Evolutionary conservation across 2,113 vertebrate species (phyloP).

Genomic region (Ellobius talpinus): DNA sequence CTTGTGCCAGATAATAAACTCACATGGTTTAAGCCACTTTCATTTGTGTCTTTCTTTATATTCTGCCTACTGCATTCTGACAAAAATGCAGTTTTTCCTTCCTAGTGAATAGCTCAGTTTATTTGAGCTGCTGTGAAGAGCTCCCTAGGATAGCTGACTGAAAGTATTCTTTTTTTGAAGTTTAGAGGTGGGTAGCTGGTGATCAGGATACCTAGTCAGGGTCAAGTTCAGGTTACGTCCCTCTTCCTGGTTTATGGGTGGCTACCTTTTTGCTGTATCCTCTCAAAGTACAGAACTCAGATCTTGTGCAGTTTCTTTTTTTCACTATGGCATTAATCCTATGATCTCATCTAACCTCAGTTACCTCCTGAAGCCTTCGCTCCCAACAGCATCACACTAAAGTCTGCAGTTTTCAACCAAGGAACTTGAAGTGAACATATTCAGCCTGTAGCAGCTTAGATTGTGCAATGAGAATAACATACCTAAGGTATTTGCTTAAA

Average conservation of each 20-base stretch:
- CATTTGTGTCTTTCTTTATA: background rate
- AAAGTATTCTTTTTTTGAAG: background rate
- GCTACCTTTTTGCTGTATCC: background rate
- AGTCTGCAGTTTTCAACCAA: background rate
- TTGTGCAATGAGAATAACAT: background rate
- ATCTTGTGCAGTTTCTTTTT: background rate
- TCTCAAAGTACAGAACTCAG: background rate
- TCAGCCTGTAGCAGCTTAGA: background rate
- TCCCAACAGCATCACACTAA: background rate
- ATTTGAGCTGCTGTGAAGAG: background rate
- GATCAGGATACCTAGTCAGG: background rate
- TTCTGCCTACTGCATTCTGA: constrained; percentile 1
- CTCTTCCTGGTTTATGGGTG: background rate
- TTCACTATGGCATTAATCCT: background rate
- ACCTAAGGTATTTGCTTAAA: background rate
- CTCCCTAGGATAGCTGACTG: background rate
- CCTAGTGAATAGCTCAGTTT: background rate
- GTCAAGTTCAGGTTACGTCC: background rate
- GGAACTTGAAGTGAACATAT: background rate
- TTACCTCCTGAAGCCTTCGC: background rate
- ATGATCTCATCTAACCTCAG: background rate
- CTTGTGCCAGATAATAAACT: background rate
- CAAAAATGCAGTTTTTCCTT: background rate
- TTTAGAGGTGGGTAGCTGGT: background rate
- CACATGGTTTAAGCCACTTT: background rate